A percentile compares a stretch with the other conserved stretches of the same genome.
Evolutionary conservation across 2,888 invertebrate species (phyloP).

Genomic region (Heteromurus nitidus): DNA sequence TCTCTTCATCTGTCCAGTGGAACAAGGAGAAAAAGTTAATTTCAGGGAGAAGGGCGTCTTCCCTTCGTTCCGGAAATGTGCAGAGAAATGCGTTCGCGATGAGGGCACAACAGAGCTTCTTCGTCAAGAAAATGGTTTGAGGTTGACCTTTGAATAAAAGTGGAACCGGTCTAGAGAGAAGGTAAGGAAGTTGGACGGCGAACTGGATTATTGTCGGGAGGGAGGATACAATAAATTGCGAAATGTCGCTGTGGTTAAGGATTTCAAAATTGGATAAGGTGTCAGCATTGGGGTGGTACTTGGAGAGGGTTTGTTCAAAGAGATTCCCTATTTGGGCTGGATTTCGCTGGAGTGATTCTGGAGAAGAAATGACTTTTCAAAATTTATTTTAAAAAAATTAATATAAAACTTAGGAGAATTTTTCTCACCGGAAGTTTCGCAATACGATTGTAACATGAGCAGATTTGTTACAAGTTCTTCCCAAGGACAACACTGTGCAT

Average conservation of each 20-base stretch:
- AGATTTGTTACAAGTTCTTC: neutral
- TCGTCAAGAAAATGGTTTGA: conserved; percentile 12
- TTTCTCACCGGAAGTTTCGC: neutral
- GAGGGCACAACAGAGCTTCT: conserved; percentile 21
- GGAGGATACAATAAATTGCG: no score
- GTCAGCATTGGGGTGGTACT: neutral
- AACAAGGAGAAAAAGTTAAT: conserved; percentile 37
- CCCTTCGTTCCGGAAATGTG: conserved; percentile 75
- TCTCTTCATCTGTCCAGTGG: neutral
- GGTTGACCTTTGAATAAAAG: conserved; percentile 8
- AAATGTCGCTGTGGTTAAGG: neutral
- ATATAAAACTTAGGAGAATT: neutral
- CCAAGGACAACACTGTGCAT: no score
- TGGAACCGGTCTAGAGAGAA: conserved; percentile 72
- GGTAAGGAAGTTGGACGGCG: conserved; percentile 20
- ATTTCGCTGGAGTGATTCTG: neutral
- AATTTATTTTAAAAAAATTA: neutral
- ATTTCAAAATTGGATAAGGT: neutral
- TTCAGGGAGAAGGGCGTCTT: neutral
- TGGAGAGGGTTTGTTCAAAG: neutral
- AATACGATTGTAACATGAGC: neutral
- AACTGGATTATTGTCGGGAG: neutral
- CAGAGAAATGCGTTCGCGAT: conserved; percentile 58
- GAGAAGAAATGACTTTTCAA: no score
- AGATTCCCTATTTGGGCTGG: neutral